Evolutionary conservation across 2,888 invertebrate genomes (phyloP).

Genomic region (Morpho achilles): DNA sequence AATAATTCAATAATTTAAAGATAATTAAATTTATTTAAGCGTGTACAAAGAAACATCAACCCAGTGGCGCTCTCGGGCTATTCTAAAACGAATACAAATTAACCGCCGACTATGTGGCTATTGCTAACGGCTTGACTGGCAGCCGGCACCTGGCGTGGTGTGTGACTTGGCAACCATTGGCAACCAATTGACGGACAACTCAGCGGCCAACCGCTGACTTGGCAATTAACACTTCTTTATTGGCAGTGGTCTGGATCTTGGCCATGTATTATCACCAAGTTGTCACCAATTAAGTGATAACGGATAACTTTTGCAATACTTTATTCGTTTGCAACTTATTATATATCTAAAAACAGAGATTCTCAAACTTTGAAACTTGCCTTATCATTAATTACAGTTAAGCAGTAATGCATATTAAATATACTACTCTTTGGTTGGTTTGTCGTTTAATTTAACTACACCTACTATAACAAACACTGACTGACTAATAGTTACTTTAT

Average conservation of each 20-base stretch:
- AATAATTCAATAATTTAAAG: slow-evolving; percentile 67
- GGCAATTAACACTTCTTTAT: slow-evolving; percentile 8
- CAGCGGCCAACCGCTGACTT: slow-evolving; percentile 11
- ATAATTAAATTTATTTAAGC: slow-evolving; percentile 61
- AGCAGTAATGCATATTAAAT: no score
- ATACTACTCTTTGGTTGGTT: no score
- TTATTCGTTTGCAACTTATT: no score
- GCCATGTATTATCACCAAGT: slow-evolving; percentile 27
- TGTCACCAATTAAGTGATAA: slow-evolving; percentile 12
- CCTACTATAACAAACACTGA: no score
- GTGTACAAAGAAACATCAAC: slow-evolving; percentile 64
- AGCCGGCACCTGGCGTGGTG: slow-evolving; percentile 42
- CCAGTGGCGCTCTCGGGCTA: slow-evolving; percentile 67
- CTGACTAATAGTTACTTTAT: no score
- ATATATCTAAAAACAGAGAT: no score
- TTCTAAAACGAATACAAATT: slow-evolving; percentile 78
- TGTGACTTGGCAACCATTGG: slow-evolving; percentile 21
- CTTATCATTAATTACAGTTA: no score
- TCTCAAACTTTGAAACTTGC: no score
- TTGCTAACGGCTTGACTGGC: slow-evolving; percentile 61
- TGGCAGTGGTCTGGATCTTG: slow-evolving; percentile 27
- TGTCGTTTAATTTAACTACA: no score
- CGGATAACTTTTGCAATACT: slow-evolving; percentile 5
- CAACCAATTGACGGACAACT: slow-evolving; percentile 21
- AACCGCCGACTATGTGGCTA: slow-evolving; percentile 77